Conservation (phyloP, 2,888 invertebrate genomes). For the Pterostichus madidus region DNA sequence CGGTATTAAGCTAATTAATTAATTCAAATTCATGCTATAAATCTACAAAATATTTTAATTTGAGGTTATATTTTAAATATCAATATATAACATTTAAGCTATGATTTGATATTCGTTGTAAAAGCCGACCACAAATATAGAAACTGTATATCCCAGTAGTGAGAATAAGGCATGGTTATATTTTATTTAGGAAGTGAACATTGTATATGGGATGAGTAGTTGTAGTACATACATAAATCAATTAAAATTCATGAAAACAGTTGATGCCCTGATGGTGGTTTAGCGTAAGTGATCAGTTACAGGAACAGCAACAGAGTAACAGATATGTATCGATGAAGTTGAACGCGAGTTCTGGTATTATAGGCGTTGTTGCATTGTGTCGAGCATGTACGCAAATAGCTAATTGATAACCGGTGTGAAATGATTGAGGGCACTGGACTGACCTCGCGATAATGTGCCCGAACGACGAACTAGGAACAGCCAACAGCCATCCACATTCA, state of each 20-base stretch:
- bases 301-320: constrained; percentile 6
- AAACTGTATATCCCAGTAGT: no score
- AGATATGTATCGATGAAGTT: constrained; percentile 16
- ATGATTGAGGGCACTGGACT: constrained; percentile 53
- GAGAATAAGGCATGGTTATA: background rate
- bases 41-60: no score
- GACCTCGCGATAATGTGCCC: constrained; percentile 50
- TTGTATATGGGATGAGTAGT: background rate
- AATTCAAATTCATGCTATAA: no score
- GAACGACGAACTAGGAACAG: constrained; percentile 25
- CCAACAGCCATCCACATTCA: background rate
- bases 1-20: no score
- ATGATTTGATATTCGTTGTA: no score
- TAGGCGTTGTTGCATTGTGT: constrained; percentile 52
- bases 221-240: background rate
- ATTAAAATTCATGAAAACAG: constrained; percentile 21
- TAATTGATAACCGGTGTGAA: constrained; percentile 63
- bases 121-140: no score
- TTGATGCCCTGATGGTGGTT: background rate
- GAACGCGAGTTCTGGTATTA: constrained; percentile 1
- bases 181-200: no score
- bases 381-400: constrained; percentile 55
- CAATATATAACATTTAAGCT: no score
- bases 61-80: no score
- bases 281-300: background rate